These are phyloP conservation scores for Aphelenchoides avenae DNA, from an alignment of 1,140 invertebrate species.

Conservation along the genomic window DNA sequence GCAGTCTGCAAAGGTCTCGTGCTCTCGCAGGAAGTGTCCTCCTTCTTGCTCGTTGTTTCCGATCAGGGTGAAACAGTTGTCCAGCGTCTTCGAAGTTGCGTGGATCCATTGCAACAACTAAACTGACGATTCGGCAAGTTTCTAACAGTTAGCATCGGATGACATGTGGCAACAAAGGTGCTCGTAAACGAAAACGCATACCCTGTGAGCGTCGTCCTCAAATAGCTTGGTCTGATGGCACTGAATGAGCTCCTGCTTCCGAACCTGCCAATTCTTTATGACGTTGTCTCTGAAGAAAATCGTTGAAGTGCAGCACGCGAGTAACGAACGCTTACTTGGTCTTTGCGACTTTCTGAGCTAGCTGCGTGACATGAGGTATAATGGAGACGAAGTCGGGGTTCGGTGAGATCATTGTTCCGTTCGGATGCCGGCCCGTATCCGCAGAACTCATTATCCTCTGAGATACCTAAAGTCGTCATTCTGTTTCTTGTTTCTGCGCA, in stretches of 20 bases:
- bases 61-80: conserved; percentile 17
- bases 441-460: neutral
- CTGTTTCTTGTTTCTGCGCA: neutral
- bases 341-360: conserved; percentile 16
- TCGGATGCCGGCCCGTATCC: neutral
- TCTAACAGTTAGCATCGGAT: neutral
- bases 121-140: conserved; percentile 3
- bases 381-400: conserved; percentile 29
- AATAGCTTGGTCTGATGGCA: conserved; percentile 27
- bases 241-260: conserved; percentile 23
- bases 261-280: conserved; percentile 16
- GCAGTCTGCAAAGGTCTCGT: conserved; percentile 23
- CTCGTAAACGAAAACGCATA: conserved; percentile 6
- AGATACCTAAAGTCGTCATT: neutral
- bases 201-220: conserved; percentile 28
- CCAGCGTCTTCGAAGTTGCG: conserved; percentile 12
- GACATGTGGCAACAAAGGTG: too few species aligned
- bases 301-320: neutral
- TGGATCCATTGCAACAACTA: conserved; percentile 30
- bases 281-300: conserved; percentile 18
- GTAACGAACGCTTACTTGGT: conserved; percentile 11
- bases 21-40: conserved; percentile 19
- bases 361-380: conserved; percentile 21
- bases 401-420: neutral
- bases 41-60: conserved; percentile 17